These are phyloP conservation scores for Accipiter virgatus DNA, from an alignment of 2,113 vertebrate species.

Conservation along the genomic window DNA sequence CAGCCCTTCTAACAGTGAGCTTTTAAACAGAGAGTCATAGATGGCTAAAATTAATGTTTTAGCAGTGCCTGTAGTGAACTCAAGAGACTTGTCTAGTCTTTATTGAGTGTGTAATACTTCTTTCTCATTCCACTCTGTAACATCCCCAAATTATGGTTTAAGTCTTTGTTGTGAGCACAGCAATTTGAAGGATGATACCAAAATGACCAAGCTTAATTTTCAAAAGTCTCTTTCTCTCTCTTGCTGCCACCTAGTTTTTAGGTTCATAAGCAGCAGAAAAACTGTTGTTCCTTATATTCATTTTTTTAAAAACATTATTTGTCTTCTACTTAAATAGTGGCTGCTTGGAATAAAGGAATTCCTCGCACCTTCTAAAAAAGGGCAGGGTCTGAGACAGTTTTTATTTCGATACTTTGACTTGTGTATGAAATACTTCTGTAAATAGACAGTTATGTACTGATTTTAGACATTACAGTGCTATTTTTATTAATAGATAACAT, in stretches of 20 bases:
- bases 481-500: not conserved
- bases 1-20: not conserved
- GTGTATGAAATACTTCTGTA: not conserved
- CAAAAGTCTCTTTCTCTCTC: not conserved
- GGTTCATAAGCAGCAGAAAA: not conserved
- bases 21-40: not conserved
- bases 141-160: not conserved
- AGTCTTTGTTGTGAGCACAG: not conserved
- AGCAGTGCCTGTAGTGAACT: not conserved
- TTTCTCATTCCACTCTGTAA: not conserved
- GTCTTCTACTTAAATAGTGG: not conserved
- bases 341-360: not conserved
- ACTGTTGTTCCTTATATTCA: not conserved
- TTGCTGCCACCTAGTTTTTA: slow-evolving; percentile 24
- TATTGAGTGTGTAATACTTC: not conserved
- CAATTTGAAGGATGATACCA: not conserved
- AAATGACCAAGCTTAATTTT: not conserved
- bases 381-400: not conserved
- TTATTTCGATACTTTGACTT: not conserved
- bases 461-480: not conserved
- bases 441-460: not conserved
- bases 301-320: not conserved
- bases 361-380: slow-evolving; percentile 19
- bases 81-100: not conserved
- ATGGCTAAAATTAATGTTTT: not conserved